Base-by-base conservation (phyloP, 2,888 invertebrate species). In the Neelides folsomi region DNA sequence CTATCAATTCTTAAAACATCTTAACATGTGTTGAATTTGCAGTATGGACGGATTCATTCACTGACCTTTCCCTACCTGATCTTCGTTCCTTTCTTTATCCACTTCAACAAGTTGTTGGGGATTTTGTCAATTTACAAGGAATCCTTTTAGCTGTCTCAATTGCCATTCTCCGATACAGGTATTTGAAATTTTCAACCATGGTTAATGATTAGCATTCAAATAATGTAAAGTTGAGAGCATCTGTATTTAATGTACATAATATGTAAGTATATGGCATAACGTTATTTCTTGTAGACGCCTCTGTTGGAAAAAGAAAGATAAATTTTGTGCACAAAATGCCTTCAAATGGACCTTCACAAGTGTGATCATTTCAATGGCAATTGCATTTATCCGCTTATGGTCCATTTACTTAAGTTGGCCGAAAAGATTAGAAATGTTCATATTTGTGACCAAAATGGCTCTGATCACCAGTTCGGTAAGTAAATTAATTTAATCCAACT, bases 301-400 rank as follows among this genome's bases (percentile, higher is more conserved):
- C 1, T 63, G 63, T 27, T 63, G 59, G 59, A 61, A 63, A 49
- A 61, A 63, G 53, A 63, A 63, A 55, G 63, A 63, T 51, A 60
- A 56, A 41, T 61, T 63, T 45, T 63, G 61, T 16, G 54, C 52
- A 4, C 47, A 52, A 37, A 63, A 63, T 41, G 63, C 59, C 7
- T 36, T 63, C 10, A 63, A 63, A 52, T 63, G 63, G 61, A 56
- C 61, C 34, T 54, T 61, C 13, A 38, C 48, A 34, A 63, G 54
- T 48, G 58, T 56, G n/a, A 36, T 47, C 4, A 40, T 54, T 38
- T 47, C 54, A 19, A 41, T 54, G 18, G 50, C 36, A 4, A 41
- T 54, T 34, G 27, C 54, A 12, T 12, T 43, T 7, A 34, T 46
- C 7, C 27, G 27, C 7, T 27, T 27, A 27, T 27, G 27, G 27